Conservation (phyloP, 2,888 invertebrate species). For the Chamaedrilus cognettii region DNA sequence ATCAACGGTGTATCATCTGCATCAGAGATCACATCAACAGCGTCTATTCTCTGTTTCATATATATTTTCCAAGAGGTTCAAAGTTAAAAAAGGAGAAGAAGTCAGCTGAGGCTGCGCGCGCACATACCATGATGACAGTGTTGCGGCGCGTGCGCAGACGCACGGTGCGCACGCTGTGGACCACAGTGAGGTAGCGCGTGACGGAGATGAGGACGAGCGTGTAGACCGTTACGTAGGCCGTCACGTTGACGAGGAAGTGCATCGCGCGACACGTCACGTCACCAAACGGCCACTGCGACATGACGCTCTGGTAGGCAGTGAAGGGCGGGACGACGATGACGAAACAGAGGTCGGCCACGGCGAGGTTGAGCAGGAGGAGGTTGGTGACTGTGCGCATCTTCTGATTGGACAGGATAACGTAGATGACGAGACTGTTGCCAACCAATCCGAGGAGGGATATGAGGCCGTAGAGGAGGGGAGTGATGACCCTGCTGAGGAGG, state of each 20-base stretch:
- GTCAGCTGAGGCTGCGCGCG: too few relatives aligned
- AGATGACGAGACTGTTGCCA: conserved; percentile 35
- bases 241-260: conserved; percentile 31
- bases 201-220: conserved; percentile 36
- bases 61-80: too few relatives aligned
- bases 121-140: conserved; percentile 63
- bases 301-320: conserved; percentile 3
- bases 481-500: conserved; percentile 1
- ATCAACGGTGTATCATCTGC: too few relatives aligned
- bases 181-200: conserved; percentile 34
- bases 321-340: conserved; percentile 12
- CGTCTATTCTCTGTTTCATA: too few relatives aligned
- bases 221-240: conserved; percentile 32
- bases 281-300: conserved; percentile 20
- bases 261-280: conserved; percentile 28
- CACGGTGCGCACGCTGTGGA: conserved; percentile 11
- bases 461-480: neutral
- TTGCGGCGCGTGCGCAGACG: conserved; percentile 65
- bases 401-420: conserved; percentile 32
- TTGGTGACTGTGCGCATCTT: conserved; percentile 33
- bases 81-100: too few relatives aligned
- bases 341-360: conserved; percentile 37
- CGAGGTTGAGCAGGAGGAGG: conserved; percentile 34
- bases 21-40: too few relatives aligned
- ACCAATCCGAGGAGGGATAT: conserved; percentile 11